Conservation (phyloP, 2,113 vertebrate species). For the Notothenia rossii region DNA sequence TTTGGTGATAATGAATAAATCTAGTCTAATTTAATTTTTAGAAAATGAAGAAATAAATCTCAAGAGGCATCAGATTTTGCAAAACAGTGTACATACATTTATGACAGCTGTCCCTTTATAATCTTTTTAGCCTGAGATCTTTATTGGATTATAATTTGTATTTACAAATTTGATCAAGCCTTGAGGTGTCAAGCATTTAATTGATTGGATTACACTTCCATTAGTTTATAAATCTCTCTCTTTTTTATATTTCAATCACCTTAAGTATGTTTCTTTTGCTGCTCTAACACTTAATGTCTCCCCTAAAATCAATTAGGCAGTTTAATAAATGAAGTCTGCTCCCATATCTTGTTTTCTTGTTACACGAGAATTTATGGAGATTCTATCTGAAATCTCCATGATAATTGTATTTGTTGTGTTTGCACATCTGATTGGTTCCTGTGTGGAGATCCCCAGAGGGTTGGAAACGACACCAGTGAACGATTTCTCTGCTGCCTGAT, state of each 20-base stretch:
- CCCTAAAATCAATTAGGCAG: not conserved
- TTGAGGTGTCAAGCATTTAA: too few species aligned
- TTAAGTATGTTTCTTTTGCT: not conserved
- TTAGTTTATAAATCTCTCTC: too few species aligned
- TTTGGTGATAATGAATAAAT: too few species aligned
- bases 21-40: too few species aligned
- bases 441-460: not conserved
- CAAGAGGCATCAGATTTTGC: too few species aligned
- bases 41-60: too few species aligned
- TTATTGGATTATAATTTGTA: too few species aligned
- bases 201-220: not conserved
- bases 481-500: constrained; percentile 5
- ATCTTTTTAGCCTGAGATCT: too few species aligned
- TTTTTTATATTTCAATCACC: too few species aligned
- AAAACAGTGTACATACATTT: too few species aligned
- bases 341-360: not conserved
- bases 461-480: not conserved
- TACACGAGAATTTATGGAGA: not conserved
- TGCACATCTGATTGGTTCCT: not conserved
- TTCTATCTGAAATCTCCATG: not conserved
- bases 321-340: not conserved
- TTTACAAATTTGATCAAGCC: too few species aligned
- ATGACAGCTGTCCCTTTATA: too few species aligned
- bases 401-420: not conserved
- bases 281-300: not conserved